Evolutionary conservation across 2,113 vertebrate species (phyloP), one percentile per base, ranked within the genome.

Genomic region (Rafetus swinhoei): DNA sequence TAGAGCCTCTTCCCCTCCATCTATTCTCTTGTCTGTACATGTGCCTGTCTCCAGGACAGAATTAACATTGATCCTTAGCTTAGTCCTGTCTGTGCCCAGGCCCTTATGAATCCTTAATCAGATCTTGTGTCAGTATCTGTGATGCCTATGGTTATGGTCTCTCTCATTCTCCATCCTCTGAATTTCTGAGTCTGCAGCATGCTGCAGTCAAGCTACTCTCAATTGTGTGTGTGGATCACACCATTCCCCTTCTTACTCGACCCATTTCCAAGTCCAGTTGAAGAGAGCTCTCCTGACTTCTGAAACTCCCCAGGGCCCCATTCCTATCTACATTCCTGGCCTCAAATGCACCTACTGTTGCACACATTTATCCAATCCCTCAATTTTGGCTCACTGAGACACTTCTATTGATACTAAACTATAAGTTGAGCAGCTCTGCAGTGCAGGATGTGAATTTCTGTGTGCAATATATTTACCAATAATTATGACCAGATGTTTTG

Each of bases 401-500:
- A 0, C 0, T 79, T 62, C 82, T 89, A 85, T 82, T 93, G 94
- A 86, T 83, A 2, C 74, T 50, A 7, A 77, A 77, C 9, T 45
- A 54, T 24, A 81, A 55, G 4, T 11, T 32, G 52, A 27, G 54
- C 32, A 53, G 18, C 55, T 89, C 76, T 82, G 56, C 60, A 57
- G 94, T 83, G 85, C 90, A 89, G 89, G 93, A 88, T 91, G 82
- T 94, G 90, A 93, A 89, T 90, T 95, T 92, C 86, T 87, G 55
- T 85, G 84, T 77, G 55, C 3, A 60, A 84, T 18, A 25, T 25
- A 18, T 56, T 89, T 85, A 87, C 79, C 95, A 88, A 89, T 92
- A 91, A 84, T 84, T 85, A 52, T 14, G 81, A 6, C 0, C 2
- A 45, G 79, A 39, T 89, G 53, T 84, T 89, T 77, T 10, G 15